Percentiles rank a stretch among this genome's conserved stretches.
These are phyloP conservation scores for Acleris holmiana DNA, from an alignment of 2,888 invertebrate genomes.

Conservation along the genomic window DNA sequence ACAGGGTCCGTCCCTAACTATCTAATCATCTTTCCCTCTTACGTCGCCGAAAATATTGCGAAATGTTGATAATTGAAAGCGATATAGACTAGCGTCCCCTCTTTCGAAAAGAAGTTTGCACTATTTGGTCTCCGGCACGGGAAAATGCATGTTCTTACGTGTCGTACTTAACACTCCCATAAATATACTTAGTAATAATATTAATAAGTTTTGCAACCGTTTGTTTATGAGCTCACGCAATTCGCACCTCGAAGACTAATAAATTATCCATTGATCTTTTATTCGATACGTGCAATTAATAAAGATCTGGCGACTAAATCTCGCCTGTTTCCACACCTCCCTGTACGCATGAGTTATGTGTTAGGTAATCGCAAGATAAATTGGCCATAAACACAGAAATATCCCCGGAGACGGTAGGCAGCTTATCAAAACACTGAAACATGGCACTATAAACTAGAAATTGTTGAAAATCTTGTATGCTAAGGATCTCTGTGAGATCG, in stretches of 20 bases:
- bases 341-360: constrained; percentile 15
- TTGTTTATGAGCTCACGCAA: constrained; percentile 14
- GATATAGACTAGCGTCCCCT: no score
- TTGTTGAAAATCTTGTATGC: constrained; percentile 4
- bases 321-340: constrained; percentile 14
- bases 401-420: constrained; percentile 3
- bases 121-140: no score
- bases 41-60: no score
- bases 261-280: constrained; percentile 16
- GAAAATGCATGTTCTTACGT: no score
- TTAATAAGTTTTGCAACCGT: not conserved
- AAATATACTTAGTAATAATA: no score
- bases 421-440: constrained; percentile 11
- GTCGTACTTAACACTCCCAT: no score
- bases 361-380: constrained; percentile 28
- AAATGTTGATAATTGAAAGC: no score
- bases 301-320: constrained; percentile 23
- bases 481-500: constrained; percentile 7
- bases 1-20: no score
- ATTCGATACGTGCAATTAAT: constrained; percentile 26
- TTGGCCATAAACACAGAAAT: constrained; percentile 14
- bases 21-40: no score
- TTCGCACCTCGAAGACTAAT: constrained; percentile 6
- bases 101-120: no score
- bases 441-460: constrained; percentile 10